Evolutionary conservation across 1,140 invertebrate genomes (phyloP).

Genomic region (Leptopilina boulardi): DNA sequence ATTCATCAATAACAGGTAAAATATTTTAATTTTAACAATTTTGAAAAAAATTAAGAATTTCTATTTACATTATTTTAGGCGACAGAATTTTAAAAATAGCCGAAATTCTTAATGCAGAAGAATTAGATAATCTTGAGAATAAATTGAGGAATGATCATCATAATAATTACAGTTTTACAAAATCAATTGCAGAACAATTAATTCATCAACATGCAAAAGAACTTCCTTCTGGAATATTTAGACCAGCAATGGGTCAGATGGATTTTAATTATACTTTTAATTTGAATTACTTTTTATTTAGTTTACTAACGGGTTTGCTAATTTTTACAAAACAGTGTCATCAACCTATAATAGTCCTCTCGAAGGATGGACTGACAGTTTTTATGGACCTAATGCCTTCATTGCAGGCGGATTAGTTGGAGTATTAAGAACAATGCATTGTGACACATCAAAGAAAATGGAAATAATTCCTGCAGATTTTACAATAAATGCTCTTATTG

Average conservation of each 20-base stretch:
- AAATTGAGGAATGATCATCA: constrained; percentile 78
- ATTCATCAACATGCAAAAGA: constrained; percentile 74
- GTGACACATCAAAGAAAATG: constrained; percentile 46
- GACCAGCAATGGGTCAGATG: constrained; percentile 79
- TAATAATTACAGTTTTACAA: constrained; percentile 81
- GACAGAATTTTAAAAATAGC: constrained; percentile 70
- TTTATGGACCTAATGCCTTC: background rate
- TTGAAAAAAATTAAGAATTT: background rate
- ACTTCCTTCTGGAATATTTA: constrained; percentile 78
- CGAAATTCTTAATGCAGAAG: constrained; percentile 73
- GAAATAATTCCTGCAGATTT: background rate
- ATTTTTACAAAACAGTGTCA: background rate
- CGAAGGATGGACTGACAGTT: background rate
- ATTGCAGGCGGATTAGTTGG: constrained; percentile 71
- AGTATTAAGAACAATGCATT: constrained; percentile 78
- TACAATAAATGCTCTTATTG: constrained; percentile 78
- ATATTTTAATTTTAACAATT: too few species aligned
- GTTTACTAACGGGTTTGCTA: background rate
- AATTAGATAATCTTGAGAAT: constrained; percentile 73
- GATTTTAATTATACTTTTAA: background rate
- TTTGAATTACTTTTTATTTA: background rate
- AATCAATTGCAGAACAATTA: constrained; percentile 79
- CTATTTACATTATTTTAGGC: constrained; percentile 46
- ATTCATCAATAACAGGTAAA: background rate
- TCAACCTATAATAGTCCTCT: background rate